These are phyloP conservation scores for Lophotriccus pileatus DNA, from an alignment of 2,797 vertebrate species.

Conservation along the genomic window DNA sequence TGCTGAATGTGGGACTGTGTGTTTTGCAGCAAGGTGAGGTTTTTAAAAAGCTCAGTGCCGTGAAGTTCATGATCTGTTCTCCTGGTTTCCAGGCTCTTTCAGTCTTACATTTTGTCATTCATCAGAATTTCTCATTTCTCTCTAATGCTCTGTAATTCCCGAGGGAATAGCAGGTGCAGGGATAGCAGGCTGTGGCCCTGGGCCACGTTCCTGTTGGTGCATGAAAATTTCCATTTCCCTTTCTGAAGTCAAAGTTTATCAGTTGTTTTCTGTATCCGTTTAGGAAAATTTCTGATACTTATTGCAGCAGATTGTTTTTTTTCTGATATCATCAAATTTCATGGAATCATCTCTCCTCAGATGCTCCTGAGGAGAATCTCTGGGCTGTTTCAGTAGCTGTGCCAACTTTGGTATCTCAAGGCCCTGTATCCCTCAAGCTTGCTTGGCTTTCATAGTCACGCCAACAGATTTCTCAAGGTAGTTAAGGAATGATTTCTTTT, in stretches of 20 bases:
- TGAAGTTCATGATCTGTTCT: background rate
- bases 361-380: background rate
- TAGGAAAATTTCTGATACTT: background rate
- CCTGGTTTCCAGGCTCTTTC: background rate
- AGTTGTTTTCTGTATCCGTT: background rate
- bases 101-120: background rate
- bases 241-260: background rate
- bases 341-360: background rate
- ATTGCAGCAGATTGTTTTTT: background rate
- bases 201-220: background rate
- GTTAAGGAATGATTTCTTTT: conserved; percentile 14
- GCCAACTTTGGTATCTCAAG: background rate
- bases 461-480: background rate
- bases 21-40: background rate
- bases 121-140: background rate
- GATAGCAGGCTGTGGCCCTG: background rate
- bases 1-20: background rate
- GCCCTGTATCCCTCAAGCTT: background rate
- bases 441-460: background rate
- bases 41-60: background rate
- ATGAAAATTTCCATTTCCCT: background rate
- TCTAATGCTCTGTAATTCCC: background rate
- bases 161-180: background rate
- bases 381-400: background rate
- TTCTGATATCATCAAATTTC: background rate